Evolutionary conservation across 2,797 vertebrate genomes (phyloP), one percentile per base, ranked within the genome.

Genomic region (Phrynocephalus forsythii): DNA sequence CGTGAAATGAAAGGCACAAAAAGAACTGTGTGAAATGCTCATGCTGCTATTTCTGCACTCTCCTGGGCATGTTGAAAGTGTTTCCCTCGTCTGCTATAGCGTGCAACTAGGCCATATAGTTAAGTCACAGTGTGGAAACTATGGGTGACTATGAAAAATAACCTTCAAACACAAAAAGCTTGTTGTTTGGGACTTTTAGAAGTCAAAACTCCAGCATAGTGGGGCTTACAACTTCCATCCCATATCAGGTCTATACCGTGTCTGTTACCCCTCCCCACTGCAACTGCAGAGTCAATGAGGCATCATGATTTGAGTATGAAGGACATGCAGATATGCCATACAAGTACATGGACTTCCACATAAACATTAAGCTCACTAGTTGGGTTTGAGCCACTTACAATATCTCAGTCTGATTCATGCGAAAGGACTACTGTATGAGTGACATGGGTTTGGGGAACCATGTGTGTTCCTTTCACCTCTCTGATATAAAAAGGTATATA

Each of bases 1-100:
- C 26, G 56, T 79, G 56, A 67, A 84, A 81, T 88, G 60, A 83
- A 83, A 72, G 56, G 68, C 22, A 82, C 11, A 68, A 5, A 78
- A 9, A 79, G 26, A 79, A 83, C 38, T 71, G 66, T 63, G 26
- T 75, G 30, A 84, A 79, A 73, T 26, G 38, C 13, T 52, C 20
- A 82, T 33, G 44, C 80, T 20, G 66, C 18, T 38, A 9, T 22
- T 67, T 66, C 60, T 50, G 60, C 50, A 71, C 3, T 30, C 20
- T n/a, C 38, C 50, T 73, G 20, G 15, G 9, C 11, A 52, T 73
- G 22, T 73, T 72, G 69, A 80, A 63, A 38, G 6, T 0, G 76
- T n/a, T 60, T 63, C 15, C 10, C 28, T 38, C 33, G 73, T 80
- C 56, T 30, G 10, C 48, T 79, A 79, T 5, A 73, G 9, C 44